phyloP scores from a whole-genome alignment of 2,888 invertebrate genomes.

The Pandemis cinnamomeana region DNA sequence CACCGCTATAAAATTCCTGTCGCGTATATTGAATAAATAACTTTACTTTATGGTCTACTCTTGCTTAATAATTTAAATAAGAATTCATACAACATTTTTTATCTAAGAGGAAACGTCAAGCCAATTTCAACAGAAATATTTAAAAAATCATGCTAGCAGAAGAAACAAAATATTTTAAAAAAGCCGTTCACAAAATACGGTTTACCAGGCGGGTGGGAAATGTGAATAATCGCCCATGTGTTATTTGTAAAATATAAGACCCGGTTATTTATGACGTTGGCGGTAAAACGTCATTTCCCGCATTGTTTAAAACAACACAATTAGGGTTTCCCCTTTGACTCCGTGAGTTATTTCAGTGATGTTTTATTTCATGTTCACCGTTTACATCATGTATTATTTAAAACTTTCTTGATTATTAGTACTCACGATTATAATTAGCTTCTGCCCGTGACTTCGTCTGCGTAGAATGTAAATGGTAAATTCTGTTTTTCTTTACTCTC shows the following conservation, averaged over 20 bases:
- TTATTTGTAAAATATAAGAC: slow-evolving; percentile 36
- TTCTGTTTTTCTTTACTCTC: too few relatives aligned
- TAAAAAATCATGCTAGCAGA: background rate
- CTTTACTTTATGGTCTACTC: too few relatives aligned
- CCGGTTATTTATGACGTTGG: slow-evolving; percentile 27
- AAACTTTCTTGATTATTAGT: too few relatives aligned
- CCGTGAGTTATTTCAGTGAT: slow-evolving; percentile 6
- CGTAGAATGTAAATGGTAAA: too few relatives aligned
- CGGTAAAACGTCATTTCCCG: slow-evolving; percentile 13
- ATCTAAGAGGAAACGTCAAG: too few relatives aligned
- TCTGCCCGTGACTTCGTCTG: too few relatives aligned
- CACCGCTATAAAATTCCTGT: too few relatives aligned
- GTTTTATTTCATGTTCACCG: slow-evolving; percentile 5
- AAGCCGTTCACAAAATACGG: slow-evolving; percentile 1
- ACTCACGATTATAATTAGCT: too few relatives aligned
- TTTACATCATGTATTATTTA: background rate
- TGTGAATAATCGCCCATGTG: slow-evolving; percentile 24
- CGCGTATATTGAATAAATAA: too few relatives aligned
- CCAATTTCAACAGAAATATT: too few relatives aligned
- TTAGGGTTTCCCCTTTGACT: slow-evolving; percentile 9
- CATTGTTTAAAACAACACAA: slow-evolving; percentile 26
- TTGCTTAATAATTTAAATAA: too few relatives aligned
- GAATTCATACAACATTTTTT: too few relatives aligned
- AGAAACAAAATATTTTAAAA: background rate
- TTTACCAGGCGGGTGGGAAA: slow-evolving; percentile 12